A percentile compares a stretch with the other conserved stretches of the same genome.
Evolutionary conservation across 2,797 vertebrate genomes (phyloP).

Genomic region (Lepilemur ruficaudatus): DNA sequence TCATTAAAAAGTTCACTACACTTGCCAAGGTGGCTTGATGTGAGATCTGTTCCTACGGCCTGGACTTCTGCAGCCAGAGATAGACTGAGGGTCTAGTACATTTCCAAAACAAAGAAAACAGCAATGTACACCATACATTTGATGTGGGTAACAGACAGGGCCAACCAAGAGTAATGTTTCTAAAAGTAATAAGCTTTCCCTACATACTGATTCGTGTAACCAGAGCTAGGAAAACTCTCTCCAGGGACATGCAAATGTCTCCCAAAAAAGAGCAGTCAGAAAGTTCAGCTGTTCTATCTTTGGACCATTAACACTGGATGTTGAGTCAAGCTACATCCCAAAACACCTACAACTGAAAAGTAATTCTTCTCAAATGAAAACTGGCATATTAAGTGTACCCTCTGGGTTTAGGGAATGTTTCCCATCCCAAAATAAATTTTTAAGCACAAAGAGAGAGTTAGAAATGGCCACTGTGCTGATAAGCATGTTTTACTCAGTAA

Average conservation of each 20-base stretch:
- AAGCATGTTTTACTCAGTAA: slow-evolving; percentile 73
- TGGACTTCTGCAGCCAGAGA: neutral
- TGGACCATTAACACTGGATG: slow-evolving; percentile 82
- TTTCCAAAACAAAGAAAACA: slow-evolving; percentile 27
- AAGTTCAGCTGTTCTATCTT: slow-evolving; percentile 84
- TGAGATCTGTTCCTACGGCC: neutral
- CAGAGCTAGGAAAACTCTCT: slow-evolving; percentile 78
- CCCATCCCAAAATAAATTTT: slow-evolving; percentile 67
- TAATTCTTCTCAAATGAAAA: slow-evolving; percentile 87
- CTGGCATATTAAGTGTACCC: slow-evolving; percentile 88
- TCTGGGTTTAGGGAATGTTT: slow-evolving; percentile 88
- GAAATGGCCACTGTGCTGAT: slow-evolving; percentile 71
- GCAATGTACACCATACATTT: neutral
- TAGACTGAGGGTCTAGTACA: neutral
- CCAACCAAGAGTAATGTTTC: neutral
- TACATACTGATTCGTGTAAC: slow-evolving; percentile 80
- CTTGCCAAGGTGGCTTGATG: neutral
- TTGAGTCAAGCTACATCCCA: slow-evolving; percentile 80
- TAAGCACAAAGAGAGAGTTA: slow-evolving; percentile 66
- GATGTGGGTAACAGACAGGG: slow-evolving; percentile 68
- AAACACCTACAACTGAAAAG: slow-evolving; percentile 87
- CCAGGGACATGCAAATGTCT: slow-evolving; percentile 79
- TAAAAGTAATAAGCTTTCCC: slow-evolving; percentile 73
- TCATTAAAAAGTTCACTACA: neutral
- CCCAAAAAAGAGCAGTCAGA: slow-evolving; percentile 81